Conservation (phyloP, 2,888 invertebrate species). For the Terebella lapidaria region DNA sequence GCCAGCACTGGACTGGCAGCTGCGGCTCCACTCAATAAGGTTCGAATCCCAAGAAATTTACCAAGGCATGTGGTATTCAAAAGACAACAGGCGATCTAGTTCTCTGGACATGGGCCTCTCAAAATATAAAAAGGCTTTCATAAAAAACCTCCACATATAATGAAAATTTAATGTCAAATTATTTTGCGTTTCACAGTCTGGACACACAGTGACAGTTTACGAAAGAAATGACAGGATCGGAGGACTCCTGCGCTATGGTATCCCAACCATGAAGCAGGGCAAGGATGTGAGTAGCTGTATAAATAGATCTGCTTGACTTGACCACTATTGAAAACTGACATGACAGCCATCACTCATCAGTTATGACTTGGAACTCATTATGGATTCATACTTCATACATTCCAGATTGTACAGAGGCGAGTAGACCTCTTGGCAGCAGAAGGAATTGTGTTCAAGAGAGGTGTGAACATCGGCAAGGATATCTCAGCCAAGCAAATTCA, state of each 20-base stretch:
- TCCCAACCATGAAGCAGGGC: constrained; percentile 97
- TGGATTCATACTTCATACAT: background rate
- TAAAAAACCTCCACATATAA: no score
- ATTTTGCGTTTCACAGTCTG: constrained; percentile 67
- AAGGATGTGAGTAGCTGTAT: constrained; percentile 75
- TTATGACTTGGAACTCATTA: no score
- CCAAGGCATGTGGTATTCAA: no score
- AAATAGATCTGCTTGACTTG: no score
- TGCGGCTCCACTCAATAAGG: constrained; percentile 91
- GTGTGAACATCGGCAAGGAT: constrained; percentile 85
- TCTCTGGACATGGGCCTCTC: no score
- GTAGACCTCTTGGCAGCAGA: constrained; percentile 81
- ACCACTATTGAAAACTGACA: no score
- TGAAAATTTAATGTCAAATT: no score
- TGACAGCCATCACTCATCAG: no score
- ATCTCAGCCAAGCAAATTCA: constrained; percentile 66
- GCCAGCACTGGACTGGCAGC: constrained; percentile 86
- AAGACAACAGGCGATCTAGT: no score
- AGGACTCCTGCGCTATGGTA: constrained; percentile 93
- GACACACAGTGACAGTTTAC: constrained; percentile 92
- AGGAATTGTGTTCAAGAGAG: constrained; percentile 84
- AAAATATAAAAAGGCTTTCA: no score
- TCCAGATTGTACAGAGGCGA: constrained; percentile 71
- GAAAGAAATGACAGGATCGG: constrained; percentile 94
- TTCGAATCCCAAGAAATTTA: no score